These are phyloP conservation scores for Scelioninae gen. 2 DNA, from an alignment of 2,888 invertebrate species.

Conservation along the genomic window DNA sequence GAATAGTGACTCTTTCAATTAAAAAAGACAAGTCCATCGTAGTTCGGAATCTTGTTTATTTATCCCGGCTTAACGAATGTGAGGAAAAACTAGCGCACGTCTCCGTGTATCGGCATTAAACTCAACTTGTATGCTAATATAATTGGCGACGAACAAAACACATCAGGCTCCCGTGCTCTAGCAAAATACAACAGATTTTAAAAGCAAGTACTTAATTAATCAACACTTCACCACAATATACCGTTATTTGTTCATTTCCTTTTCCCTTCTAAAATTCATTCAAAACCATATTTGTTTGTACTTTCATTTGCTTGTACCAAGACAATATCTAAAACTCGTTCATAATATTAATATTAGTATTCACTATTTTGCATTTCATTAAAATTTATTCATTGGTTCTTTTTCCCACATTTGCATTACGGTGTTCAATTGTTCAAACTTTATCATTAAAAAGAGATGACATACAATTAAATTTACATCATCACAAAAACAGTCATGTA, in stretches of 20 bases:
- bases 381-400: not conserved
- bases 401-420: not conserved
- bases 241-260: conserved; percentile 17
- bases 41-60: conserved; percentile 34
- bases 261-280: not conserved
- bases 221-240: conserved; percentile 41
- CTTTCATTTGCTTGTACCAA: conserved; percentile 26
- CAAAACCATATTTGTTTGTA: conserved; percentile 16
- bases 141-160: conserved; percentile 59
- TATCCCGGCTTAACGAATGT: conserved; percentile 47
- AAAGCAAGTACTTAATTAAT: conserved; percentile 48
- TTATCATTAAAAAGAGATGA: not conserved
- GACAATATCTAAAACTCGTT: conserved; percentile 28
- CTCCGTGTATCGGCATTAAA: conserved; percentile 52
- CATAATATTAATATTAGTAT: conserved; percentile 17
- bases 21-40: conserved; percentile 46
- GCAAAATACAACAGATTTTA: conserved; percentile 61
- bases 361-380: conserved; percentile 2
- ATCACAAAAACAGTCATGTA: no score
- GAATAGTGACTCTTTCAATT: conserved; percentile 53
- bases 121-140: conserved; percentile 55
- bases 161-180: conserved; percentile 60
- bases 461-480: not conserved
- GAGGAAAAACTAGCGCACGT: conserved; percentile 51
- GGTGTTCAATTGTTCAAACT: not conserved